phyloP scores from a whole-genome alignment of 2,113 vertebrate species.

The Zosterops japonicus region DNA sequence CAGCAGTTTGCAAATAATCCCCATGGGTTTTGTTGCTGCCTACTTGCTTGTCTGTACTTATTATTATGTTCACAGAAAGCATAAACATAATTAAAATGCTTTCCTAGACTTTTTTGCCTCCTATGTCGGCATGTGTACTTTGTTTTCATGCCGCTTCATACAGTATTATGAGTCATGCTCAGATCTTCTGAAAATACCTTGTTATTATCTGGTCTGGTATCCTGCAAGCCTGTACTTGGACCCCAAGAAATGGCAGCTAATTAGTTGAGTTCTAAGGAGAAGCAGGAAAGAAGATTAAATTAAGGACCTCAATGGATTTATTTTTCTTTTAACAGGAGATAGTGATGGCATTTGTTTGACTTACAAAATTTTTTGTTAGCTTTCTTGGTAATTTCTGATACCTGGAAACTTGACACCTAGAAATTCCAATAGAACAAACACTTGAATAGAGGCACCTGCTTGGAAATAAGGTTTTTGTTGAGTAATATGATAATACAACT shows the following conservation, averaged over 20 bases:
- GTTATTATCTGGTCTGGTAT: neutral
- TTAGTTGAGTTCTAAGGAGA: neutral
- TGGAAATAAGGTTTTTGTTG: neutral
- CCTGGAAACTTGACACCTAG: neutral
- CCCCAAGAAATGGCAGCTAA: neutral
- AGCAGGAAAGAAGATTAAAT: neutral
- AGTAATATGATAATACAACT: neutral
- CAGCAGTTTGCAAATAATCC: conserved; percentile 58
- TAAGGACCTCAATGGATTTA: neutral
- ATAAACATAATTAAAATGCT: conserved; percentile 57
- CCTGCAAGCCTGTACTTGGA: neutral
- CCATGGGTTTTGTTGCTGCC: conserved; percentile 50
- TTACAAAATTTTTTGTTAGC: neutral
- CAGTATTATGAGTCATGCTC: neutral
- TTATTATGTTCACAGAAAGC: conserved; percentile 42
- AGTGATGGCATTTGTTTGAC: neutral
- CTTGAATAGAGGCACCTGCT: neutral
- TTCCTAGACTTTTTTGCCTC: conserved; percentile 28
- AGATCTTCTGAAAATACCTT: neutral
- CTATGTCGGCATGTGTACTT: neutral
- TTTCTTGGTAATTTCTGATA: neutral
- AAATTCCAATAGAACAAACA: neutral
- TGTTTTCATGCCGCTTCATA: neutral
- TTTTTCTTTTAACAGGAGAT: neutral
- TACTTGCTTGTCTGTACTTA: conserved; percentile 54